Evolutionary conservation across 2,113 vertebrate genomes (phyloP), one percentile per base, ranked within the genome.

Genomic region (Rhinoptilus africanus): DNA sequence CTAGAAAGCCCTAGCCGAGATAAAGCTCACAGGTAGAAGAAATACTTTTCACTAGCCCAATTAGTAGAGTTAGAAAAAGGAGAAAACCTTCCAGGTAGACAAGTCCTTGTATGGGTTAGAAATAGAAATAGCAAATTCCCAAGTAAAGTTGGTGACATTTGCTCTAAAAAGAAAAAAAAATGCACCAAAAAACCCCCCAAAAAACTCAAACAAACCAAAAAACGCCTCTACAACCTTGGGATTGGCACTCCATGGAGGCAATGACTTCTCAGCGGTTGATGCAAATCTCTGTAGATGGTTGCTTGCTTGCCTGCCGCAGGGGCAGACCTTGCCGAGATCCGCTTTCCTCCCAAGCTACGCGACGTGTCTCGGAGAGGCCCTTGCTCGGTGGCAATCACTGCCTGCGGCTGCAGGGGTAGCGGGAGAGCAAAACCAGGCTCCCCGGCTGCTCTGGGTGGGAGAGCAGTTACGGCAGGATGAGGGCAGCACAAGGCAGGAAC

Each of bases 181-280:
- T 2, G 4, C 8, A 3, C 34, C 28, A 35, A 23, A 26, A 21
- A 43, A 62, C 19, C 21, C 41, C 19, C 21, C 54, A 30, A 37
- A 10, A 6, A 71, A 60, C 22, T 30, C 32, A 69, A 27, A 50
- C 43, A 48, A 76, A 30, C 9, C 20, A 66, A 67, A 3, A 8
- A 1, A 2, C 4, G 9, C 23, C 4, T 71, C 51, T 63, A 7
- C 18, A 76, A 1, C 5, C 8, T 23, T 48, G 24, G 54, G 14
- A 35, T 35, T 21, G 20, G 62, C 56, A 9, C 53, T 86, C 57
- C n/a, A 9, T 10, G 20, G 34, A 76, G 32, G 20, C 28, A 54
- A 45, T 2, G 8, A 3, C 23, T 56, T 67, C 37, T 18, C 27
- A 82, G 66, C 51, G 72, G 66, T 0, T 21, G 69, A 60, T 41